Conservation (phyloP, 2,888 invertebrate genomes). For the Byasa hedistus region DNA sequence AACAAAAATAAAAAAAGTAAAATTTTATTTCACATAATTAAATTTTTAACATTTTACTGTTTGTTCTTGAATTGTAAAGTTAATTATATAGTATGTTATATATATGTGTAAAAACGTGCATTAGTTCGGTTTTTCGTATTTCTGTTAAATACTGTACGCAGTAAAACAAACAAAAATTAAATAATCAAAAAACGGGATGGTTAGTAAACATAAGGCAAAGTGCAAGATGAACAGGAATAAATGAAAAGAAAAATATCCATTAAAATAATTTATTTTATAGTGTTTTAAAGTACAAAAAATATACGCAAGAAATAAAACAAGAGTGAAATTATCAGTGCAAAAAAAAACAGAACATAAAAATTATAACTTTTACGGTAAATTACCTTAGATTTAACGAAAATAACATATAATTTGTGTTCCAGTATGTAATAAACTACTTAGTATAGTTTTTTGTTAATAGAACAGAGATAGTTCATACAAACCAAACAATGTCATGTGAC, state of each 20-base stretch:
- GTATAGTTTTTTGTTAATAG: conserved; percentile 36
- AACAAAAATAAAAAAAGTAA: too few relatives aligned
- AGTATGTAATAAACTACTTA: background rate
- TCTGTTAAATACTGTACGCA: background rate
- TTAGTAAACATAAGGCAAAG: conserved; percentile 13
- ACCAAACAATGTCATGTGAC: conserved; percentile 45
- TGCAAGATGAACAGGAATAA: conserved; percentile 23
- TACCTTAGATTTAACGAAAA: background rate
- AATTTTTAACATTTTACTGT: background rate
- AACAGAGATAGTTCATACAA: conserved; percentile 46
- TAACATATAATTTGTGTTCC: background rate
- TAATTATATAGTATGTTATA: background rate
- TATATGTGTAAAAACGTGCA: background rate
- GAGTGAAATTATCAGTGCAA: background rate
- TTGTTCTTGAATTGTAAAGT: background rate
- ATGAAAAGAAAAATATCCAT: conserved; percentile 30
- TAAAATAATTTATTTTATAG: conserved; percentile 26
- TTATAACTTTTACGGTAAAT: conserved; percentile 7
- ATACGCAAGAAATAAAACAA: conserved; percentile 7
- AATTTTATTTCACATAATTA: background rate
- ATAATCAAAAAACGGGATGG: background rate
- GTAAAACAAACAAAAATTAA: conserved; percentile 3
- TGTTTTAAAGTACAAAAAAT: conserved; percentile 21
- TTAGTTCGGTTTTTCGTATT: background rate
- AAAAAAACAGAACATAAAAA: background rate